Evolutionary conservation across 2,888 invertebrate genomes (phyloP).

Genomic region (Adelognathus sp.): DNA sequence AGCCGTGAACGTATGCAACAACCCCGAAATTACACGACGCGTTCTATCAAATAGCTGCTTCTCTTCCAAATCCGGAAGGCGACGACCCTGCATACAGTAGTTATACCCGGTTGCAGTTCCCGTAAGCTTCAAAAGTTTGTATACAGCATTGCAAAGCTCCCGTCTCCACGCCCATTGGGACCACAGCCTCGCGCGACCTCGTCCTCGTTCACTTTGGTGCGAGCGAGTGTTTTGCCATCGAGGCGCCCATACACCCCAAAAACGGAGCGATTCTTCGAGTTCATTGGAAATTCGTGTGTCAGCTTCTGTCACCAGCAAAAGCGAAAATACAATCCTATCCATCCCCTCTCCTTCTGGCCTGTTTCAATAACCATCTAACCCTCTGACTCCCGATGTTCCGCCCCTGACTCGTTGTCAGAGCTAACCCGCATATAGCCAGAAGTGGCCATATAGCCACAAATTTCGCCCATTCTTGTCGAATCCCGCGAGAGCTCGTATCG

Average conservation of each 20-base stretch:
- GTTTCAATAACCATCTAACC: slow-evolving; percentile 9
- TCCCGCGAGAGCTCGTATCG: neutral
- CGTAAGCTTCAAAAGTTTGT: slow-evolving; percentile 26
- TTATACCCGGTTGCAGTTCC: slow-evolving; percentile 31
- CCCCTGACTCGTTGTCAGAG: neutral
- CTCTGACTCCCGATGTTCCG: neutral
- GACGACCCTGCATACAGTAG: neutral
- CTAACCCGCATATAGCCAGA: neutral
- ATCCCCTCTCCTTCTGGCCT: slow-evolving; percentile 20
- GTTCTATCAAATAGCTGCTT: neutral
- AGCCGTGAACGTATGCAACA: neutral
- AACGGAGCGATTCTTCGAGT: slow-evolving; percentile 54
- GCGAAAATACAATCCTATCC: slow-evolving; percentile 11
- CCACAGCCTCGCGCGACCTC: slow-evolving; percentile 41
- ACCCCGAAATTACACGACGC: slow-evolving; percentile 10
- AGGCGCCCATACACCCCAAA: neutral
- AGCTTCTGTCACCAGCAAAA: slow-evolving; percentile 25
- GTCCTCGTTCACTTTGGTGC: slow-evolving; percentile 49
- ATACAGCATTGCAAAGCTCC: neutral
- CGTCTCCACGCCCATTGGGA: neutral
- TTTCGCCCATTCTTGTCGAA: neutral
- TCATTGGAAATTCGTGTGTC: slow-evolving; percentile 52
- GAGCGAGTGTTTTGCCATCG: neutral
- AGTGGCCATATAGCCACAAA: no score
- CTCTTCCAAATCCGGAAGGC: neutral